Conservation (phyloP, 2,113 vertebrate genomes). For the Ophthalmolycus amberensis region DNA sequence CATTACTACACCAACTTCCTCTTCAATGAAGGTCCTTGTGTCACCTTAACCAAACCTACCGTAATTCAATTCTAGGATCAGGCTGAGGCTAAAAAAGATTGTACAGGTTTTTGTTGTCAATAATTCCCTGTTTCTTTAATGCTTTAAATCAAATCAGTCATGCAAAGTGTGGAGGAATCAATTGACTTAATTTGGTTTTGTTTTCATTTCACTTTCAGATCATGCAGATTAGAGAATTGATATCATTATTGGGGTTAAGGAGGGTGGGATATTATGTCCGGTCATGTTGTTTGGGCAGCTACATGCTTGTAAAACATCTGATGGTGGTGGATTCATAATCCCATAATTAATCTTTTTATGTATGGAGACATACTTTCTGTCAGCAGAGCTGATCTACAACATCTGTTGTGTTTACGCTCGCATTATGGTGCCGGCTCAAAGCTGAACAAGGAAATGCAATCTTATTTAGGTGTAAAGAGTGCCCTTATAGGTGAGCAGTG, state of each 20-base stretch:
- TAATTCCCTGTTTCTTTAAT: not conserved
- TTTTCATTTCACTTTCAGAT: not conserved
- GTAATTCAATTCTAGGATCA: not conserved
- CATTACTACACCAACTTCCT: not conserved
- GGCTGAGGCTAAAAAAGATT: not conserved
- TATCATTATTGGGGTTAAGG: too few species aligned
- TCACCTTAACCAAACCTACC: not conserved
- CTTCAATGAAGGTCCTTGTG: not conserved
- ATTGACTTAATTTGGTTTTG: not conserved
- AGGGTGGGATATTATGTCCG: not conserved
- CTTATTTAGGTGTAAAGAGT: not conserved
- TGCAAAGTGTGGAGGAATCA: not conserved
- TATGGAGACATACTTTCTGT: not conserved
- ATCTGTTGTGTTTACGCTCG: not conserved
- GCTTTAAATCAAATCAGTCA: not conserved
- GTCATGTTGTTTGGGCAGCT: not conserved
- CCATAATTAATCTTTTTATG: slow-evolving; percentile 16
- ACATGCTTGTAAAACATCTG: slow-evolving; percentile 20
- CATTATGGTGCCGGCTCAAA: not conserved
- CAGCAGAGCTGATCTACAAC: not conserved
- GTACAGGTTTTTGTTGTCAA: not conserved
- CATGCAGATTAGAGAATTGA: not conserved
- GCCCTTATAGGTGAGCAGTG: not conserved
- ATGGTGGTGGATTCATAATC: not conserved
- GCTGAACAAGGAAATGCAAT: not conserved